Conservation (phyloP, 2,113 vertebrate genomes). For the Dasyurus viverrinus region DNA sequence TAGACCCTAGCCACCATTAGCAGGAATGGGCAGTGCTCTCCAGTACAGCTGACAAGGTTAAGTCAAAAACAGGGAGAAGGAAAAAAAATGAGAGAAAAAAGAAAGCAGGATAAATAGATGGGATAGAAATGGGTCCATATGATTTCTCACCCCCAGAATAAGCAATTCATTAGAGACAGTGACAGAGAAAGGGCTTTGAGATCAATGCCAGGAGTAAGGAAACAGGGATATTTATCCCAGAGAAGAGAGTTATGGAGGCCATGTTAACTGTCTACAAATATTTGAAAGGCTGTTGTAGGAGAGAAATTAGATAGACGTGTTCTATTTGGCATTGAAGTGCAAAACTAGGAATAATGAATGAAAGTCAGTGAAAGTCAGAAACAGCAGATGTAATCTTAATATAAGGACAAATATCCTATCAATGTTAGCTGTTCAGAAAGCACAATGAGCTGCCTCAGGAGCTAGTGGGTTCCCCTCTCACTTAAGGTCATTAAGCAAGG, state of each 20-base stretch:
- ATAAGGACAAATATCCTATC: not conserved
- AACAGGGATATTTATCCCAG: not conserved
- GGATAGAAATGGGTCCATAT: not conserved
- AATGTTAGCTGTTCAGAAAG: not conserved
- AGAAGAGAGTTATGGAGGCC: not conserved
- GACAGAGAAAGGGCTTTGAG: not conserved
- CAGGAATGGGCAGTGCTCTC: not conserved
- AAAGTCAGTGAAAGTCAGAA: not conserved
- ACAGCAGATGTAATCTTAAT: not conserved
- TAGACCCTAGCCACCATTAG: not conserved
- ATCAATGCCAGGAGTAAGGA: not conserved
- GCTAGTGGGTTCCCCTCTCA: not conserved
- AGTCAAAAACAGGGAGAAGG: not conserved
- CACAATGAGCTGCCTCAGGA: not conserved
- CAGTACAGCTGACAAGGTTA: not conserved
- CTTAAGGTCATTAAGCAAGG: not conserved
- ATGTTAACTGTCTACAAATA: not conserved
- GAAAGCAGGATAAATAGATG: not conserved
- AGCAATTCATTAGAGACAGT: not conserved
- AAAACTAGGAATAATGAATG: not conserved
- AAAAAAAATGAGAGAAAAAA: not conserved
- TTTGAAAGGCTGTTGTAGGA: not conserved
- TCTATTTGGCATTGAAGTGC: not conserved
- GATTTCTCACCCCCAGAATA: not conserved
- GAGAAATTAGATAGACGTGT: not conserved